These are phyloP conservation scores for Callionymus lyra DNA, from an alignment of 2,113 vertebrate genomes.

Conservation along the genomic window DNA sequence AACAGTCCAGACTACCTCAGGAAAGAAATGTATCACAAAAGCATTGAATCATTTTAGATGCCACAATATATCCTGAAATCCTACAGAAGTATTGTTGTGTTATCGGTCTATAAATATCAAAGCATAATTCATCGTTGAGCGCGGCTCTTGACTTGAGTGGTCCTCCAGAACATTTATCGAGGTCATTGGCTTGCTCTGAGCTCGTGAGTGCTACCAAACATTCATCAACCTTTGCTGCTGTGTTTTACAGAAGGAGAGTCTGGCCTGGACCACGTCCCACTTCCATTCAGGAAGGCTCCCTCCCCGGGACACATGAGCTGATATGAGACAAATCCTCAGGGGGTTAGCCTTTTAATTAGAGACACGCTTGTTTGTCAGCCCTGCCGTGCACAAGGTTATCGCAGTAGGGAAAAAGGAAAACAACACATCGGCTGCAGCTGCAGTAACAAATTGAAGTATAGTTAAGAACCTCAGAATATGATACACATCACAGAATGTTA, in stretches of 20 bases:
- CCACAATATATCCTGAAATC: too few species aligned
- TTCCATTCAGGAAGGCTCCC: conserved; percentile 50
- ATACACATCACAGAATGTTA: too few species aligned
- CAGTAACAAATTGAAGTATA: conserved; percentile 53
- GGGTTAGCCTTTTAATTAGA: conserved; percentile 56
- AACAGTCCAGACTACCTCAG: too few species aligned
- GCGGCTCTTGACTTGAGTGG: too few species aligned
- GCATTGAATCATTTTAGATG: too few species aligned
- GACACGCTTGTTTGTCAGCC: conserved; percentile 49
- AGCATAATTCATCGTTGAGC: too few species aligned
- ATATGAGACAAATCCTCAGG: conserved; percentile 34
- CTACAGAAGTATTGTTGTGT: too few species aligned
- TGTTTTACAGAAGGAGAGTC: conserved; percentile 32
- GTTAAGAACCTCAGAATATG: too few species aligned
- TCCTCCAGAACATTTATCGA: background rate
- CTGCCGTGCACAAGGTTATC: conserved; percentile 45
- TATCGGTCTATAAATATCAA: too few species aligned
- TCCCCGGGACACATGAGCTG: conserved; percentile 37
- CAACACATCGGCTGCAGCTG: conserved; percentile 32
- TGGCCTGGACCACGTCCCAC: conserved; percentile 35
- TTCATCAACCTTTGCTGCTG: conserved; percentile 33
- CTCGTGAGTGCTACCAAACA: conserved; percentile 27
- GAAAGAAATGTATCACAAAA: too few species aligned
- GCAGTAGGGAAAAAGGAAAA: conserved; percentile 33
- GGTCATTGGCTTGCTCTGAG: conserved; percentile 3